Conservation (phyloP, 2,797 vertebrate species). For the Epinephelus malabaricus region DNA sequence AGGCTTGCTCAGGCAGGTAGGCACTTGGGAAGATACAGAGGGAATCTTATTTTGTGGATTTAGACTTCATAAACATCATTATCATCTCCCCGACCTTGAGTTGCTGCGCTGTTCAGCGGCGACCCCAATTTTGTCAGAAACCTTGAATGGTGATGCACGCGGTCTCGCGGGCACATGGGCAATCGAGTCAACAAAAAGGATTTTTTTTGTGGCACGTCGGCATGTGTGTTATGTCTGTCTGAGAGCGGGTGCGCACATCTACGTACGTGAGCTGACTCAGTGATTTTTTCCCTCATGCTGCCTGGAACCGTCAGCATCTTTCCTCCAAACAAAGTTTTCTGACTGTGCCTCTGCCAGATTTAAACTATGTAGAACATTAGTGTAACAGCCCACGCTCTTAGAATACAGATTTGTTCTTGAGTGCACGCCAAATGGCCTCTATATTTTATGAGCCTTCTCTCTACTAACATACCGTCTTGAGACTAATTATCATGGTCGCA, state of each 20-base stretch:
- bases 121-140: slow-evolving; percentile 78
- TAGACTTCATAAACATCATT: slow-evolving; percentile 83
- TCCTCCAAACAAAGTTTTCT: slow-evolving; percentile 76
- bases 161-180: slow-evolving; percentile 42
- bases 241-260: slow-evolving; percentile 29
- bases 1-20: slow-evolving; percentile 57
- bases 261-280: slow-evolving; percentile 76
- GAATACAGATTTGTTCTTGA: slow-evolving; percentile 82
- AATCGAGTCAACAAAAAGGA: slow-evolving; percentile 70
- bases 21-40: slow-evolving; percentile 67
- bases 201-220: slow-evolving; percentile 40
- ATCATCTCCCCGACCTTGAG: slow-evolving; percentile 74
- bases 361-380: slow-evolving; percentile 83
- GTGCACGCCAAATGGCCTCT: slow-evolving; percentile 81
- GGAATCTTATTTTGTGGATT: slow-evolving; percentile 77
- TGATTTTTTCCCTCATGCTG: slow-evolving; percentile 61
- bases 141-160: slow-evolving; percentile 60
- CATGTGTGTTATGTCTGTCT: slow-evolving; percentile 45
- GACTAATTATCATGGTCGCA: slow-evolving; percentile 83
- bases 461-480: slow-evolving; percentile 78
- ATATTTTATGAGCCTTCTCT: slow-evolving; percentile 83
- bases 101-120: slow-evolving; percentile 53
- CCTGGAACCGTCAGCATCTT: slow-evolving; percentile 79
- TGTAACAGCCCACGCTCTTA: slow-evolving; percentile 77
- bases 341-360: slow-evolving; percentile 75